These are phyloP conservation scores for Lepetodrilus schrolli DNA, from an alignment of 2,888 invertebrate genomes.

Conservation along the genomic window DNA sequence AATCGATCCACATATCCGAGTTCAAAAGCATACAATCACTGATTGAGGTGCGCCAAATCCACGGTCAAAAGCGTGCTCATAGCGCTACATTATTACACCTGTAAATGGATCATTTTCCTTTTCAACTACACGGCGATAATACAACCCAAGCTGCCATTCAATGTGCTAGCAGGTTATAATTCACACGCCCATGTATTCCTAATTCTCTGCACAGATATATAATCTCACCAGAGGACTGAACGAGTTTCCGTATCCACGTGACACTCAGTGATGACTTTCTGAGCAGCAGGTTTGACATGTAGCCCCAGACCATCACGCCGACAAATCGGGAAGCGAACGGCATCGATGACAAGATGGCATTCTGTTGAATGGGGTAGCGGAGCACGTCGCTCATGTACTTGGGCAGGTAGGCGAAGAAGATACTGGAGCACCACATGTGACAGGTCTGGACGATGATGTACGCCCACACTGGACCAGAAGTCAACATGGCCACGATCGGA, in stretches of 20 bases:
- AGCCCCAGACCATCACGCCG: conserved; percentile 6
- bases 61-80: too few species aligned
- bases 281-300: background rate
- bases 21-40: too few species aligned
- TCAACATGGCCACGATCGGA: background rate
- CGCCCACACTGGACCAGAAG: conserved; percentile 27
- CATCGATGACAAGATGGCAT: background rate
- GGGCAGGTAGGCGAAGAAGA: conserved; percentile 25
- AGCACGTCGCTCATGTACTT: conserved; percentile 29
- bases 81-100: too few species aligned
- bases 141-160: too few species aligned
- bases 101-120: too few species aligned
- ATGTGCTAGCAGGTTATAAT: too few species aligned
- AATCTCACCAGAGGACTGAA: conserved; percentile 12
- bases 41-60: too few species aligned
- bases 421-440: conserved; percentile 28
- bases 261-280: conserved; percentile 5
- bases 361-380: conserved; percentile 9
- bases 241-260: conserved; percentile 5
- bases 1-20: too few species aligned
- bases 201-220: too few species aligned
- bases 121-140: too few species aligned
- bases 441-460: conserved; percentile 25
- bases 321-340: conserved; percentile 11
- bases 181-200: too few species aligned